A percentile compares a stretch with the other conserved stretches of the same genome.
phyloP scores from a whole-genome alignment of 2,113 vertebrate genomes.

The Microtus richardsoni region DNA sequence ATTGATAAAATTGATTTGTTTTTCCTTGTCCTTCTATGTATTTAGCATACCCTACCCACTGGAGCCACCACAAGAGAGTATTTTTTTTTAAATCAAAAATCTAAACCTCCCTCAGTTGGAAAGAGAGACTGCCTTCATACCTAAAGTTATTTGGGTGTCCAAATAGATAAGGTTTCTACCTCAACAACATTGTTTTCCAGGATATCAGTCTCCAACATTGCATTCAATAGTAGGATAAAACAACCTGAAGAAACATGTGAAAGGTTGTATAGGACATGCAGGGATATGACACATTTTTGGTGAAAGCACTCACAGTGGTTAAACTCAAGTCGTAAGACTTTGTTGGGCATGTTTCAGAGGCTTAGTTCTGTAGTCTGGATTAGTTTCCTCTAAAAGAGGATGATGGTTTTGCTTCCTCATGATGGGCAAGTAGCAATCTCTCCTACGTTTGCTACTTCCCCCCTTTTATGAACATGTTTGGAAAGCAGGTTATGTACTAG shows the following conservation, averaged over 20 bases:
- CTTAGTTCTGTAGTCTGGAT: not conserved
- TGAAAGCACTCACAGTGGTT: not conserved
- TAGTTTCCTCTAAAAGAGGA: accelerated
- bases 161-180: not conserved
- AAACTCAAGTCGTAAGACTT: not conserved
- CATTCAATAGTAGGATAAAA: not conserved
- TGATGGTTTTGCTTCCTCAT: not conserved
- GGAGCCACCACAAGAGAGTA: not conserved
- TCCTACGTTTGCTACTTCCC: accelerated
- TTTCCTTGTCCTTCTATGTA: not conserved
- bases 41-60: not conserved
- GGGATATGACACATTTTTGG: not conserved
- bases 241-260: not conserved
- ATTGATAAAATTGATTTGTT: not conserved
- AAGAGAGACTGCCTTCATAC: accelerated
- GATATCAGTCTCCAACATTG: not conserved
- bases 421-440: not conserved
- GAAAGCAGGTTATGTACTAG: not conserved
- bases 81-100: not conserved
- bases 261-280: not conserved
- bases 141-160: not conserved
- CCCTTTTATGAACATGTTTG: not conserved
- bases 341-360: not conserved
- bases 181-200: not conserved
- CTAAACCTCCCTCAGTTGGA: not conserved